phyloP scores from a whole-genome alignment of 2,113 vertebrate species.

The Pterocles gutturalis region DNA sequence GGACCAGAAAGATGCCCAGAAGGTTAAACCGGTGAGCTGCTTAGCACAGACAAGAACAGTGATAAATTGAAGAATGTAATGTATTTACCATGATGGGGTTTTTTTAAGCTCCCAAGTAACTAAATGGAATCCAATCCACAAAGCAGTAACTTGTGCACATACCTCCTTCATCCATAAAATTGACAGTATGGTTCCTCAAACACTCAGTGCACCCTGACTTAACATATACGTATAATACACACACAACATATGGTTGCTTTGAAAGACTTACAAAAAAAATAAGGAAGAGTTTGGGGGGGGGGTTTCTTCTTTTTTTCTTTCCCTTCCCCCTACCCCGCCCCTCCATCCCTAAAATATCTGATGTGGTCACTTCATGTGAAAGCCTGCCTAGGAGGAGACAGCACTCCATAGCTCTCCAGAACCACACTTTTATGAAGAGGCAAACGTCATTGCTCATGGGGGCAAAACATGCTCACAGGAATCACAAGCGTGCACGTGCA shows the following conservation, averaged over 20 bases:
- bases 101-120: background rate
- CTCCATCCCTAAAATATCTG: background rate
- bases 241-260: fast-evolving
- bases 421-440: background rate
- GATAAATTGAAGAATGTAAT: background rate
- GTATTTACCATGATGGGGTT: background rate
- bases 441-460: background rate
- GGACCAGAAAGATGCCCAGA: background rate
- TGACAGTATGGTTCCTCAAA: background rate
- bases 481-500: fast-evolving
- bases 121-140: background rate
- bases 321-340: background rate
- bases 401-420: background rate
- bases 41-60: background rate
- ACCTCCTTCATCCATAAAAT: background rate
- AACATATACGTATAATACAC: background rate
- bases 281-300: background rate
- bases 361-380: background rate
- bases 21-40: background rate
- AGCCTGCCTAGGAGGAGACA: background rate
- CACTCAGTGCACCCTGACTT: background rate
- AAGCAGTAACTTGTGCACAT: background rate
- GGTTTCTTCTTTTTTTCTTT: background rate
- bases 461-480: background rate
- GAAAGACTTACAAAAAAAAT: background rate